These are phyloP conservation scores for Euwallacea fornicatus DNA, from an alignment of 1,140 invertebrate species.

Conservation along the genomic window DNA sequence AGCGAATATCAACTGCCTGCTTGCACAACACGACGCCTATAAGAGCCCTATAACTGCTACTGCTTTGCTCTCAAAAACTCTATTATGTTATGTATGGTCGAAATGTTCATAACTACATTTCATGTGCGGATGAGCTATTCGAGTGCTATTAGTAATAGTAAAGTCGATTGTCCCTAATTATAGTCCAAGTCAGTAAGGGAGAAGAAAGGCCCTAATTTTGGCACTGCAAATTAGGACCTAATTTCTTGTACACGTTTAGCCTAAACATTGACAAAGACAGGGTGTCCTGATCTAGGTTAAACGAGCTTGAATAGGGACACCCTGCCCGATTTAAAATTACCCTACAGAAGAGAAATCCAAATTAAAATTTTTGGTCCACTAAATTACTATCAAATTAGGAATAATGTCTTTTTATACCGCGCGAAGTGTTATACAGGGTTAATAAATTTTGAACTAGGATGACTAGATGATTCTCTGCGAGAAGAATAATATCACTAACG, in stretches of 20 bases:
- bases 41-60: not conserved
- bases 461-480: constrained; percentile 24
- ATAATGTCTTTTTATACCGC: constrained; percentile 32
- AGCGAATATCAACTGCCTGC: constrained; percentile 48
- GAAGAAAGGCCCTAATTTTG: too few relatives aligned
- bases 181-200: constrained; percentile 24
- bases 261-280: not conserved
- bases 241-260: too few relatives aligned
- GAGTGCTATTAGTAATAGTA: constrained; percentile 14
- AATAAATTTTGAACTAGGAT: constrained; percentile 36
- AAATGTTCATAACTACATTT: constrained; percentile 6
- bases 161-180: constrained; percentile 38
- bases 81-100: constrained; percentile 7
- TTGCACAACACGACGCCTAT: constrained; percentile 51
- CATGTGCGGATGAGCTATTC: constrained; percentile 3
- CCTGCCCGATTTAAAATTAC: too few relatives aligned
- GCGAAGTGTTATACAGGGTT: constrained; percentile 4
- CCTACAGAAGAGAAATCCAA: too few relatives aligned
- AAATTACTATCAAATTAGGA: constrained; percentile 27
- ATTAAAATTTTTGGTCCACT: constrained; percentile 33
- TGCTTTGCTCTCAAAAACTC: not conserved
- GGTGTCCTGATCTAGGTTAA: too few relatives aligned
- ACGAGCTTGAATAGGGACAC: too few relatives aligned
- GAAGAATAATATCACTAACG: too few relatives aligned
- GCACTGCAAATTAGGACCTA: too few relatives aligned